phyloP scores from a whole-genome alignment of 2,888 invertebrate genomes.

The Arctia plantaginis region DNA sequence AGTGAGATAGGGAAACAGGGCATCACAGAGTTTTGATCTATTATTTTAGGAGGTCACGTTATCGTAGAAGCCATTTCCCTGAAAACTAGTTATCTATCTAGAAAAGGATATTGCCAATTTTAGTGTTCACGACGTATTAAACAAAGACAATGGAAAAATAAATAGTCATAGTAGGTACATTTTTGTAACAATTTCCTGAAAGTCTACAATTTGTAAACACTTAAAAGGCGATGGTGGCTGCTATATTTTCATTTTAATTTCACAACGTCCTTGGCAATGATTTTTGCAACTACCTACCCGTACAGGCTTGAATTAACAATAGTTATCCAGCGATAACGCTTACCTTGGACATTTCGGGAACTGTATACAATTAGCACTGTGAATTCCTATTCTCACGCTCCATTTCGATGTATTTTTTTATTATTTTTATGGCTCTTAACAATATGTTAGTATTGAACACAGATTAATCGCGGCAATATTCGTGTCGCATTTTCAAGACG shows the following conservation, averaged over 20 bases:
- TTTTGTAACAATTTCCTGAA: background rate
- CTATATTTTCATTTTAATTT: background rate
- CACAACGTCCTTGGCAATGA: slow-evolving; percentile 62
- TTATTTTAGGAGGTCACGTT: slow-evolving; percentile 11
- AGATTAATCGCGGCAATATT: slow-evolving; percentile 65
- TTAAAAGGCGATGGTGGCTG: background rate
- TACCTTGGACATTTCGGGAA: slow-evolving; percentile 82
- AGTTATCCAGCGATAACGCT: slow-evolving; percentile 57
- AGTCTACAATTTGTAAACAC: background rate
- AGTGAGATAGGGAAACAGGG: slow-evolving; percentile 24
- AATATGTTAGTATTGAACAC: slow-evolving; percentile 56
- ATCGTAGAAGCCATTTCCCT: background rate
- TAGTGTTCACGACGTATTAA: background rate
- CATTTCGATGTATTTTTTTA: slow-evolving; percentile 52
- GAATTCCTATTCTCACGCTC: slow-evolving; percentile 64
- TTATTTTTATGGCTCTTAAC: slow-evolving; percentile 28
- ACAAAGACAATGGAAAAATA: background rate
- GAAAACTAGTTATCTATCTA: background rate
- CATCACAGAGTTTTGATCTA: slow-evolving; percentile 30
- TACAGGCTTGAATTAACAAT: slow-evolving; percentile 53
- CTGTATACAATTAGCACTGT: slow-evolving; percentile 55
- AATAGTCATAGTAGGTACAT: background rate
- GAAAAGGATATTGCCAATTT: background rate
- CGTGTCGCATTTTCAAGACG: slow-evolving; percentile 73
- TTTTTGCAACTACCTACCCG: slow-evolving; percentile 70